Evolutionary conservation across 1,140 invertebrate species (phyloP).

Genomic region (Pectinophora gossypiella): DNA sequence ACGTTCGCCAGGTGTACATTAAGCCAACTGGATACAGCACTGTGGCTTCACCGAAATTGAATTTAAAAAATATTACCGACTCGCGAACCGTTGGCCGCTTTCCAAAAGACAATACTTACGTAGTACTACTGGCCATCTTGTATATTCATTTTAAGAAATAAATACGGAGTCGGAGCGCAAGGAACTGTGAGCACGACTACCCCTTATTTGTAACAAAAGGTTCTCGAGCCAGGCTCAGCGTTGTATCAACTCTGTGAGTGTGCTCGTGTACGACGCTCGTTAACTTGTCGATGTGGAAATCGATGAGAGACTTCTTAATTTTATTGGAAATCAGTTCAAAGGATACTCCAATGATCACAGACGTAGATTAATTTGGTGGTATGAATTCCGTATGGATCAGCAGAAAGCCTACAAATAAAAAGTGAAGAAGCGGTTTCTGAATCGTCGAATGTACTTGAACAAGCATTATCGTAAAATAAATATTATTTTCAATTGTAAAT

Average conservation of each 20-base stretch:
- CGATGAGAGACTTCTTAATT: no score
- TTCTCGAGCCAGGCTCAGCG: not conserved
- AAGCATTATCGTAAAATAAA: no score
- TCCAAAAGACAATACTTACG: slow-evolving; percentile 68
- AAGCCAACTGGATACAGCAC: slow-evolving; percentile 57
- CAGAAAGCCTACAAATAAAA: no score
- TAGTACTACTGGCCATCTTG: slow-evolving; percentile 48
- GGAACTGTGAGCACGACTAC: not conserved
- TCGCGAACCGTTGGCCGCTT: slow-evolving; percentile 60
- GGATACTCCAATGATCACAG: no score
- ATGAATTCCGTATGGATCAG: no score
- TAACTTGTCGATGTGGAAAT: no score
- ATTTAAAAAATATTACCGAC: slow-evolving; percentile 72
- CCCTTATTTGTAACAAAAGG: slow-evolving; percentile 3
- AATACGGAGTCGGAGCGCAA: not conserved
- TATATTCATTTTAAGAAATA: slow-evolving; percentile 46
- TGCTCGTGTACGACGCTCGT: no score
- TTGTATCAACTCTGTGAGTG: not conserved
- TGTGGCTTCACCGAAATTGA: slow-evolving; percentile 68
- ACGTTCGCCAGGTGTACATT: slow-evolving; percentile 68
- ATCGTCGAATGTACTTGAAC: no score
- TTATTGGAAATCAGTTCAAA: no score
- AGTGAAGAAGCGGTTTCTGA: no score
- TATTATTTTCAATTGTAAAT: no score
- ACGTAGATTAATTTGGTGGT: no score